phyloP scores from a whole-genome alignment of 2,797 vertebrate species.

The Phyllotis vaccarum region DNA sequence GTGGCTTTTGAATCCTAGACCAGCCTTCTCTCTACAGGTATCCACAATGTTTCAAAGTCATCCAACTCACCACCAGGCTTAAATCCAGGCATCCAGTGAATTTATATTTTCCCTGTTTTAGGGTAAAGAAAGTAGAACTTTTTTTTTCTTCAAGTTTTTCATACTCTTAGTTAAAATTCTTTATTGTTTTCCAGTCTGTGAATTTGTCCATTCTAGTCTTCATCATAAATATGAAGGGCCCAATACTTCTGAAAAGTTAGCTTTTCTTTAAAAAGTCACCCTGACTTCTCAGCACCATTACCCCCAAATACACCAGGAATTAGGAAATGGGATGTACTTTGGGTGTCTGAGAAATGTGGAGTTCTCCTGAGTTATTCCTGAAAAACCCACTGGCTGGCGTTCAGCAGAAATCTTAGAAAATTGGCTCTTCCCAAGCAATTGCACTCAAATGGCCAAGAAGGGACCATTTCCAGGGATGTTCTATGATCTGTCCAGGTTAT shows the following conservation, averaged over 20 bases:
- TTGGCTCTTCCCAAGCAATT: not conserved
- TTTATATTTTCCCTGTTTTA: not conserved
- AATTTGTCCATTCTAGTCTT: conserved; percentile 3
- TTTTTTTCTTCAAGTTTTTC: conserved; percentile 34
- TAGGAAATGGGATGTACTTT: not conserved
- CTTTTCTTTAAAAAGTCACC: not conserved
- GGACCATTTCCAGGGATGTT: not conserved
- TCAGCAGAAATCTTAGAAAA: not conserved
- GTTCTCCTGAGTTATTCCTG: not conserved
- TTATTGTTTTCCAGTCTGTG: conserved; percentile 50
- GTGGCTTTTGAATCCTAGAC: conserved; percentile 19
- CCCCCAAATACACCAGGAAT: conserved; percentile 8
- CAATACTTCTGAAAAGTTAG: not conserved
- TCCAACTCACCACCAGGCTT: not conserved
- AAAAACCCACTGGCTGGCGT: not conserved
- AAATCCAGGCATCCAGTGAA: not conserved
- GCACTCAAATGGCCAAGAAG: not conserved
- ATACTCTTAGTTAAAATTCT: not conserved
- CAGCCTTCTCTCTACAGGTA: conserved; percentile 10
- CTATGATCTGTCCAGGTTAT: not conserved
- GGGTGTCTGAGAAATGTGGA: not conserved
- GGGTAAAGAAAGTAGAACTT: not conserved
- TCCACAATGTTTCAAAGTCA: conserved; percentile 29
- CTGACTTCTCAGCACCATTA: not conserved
- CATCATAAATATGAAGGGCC: not conserved